Base-by-base conservation (phyloP, 2,797 vertebrate species). In the Siniperca undulata region DNA sequence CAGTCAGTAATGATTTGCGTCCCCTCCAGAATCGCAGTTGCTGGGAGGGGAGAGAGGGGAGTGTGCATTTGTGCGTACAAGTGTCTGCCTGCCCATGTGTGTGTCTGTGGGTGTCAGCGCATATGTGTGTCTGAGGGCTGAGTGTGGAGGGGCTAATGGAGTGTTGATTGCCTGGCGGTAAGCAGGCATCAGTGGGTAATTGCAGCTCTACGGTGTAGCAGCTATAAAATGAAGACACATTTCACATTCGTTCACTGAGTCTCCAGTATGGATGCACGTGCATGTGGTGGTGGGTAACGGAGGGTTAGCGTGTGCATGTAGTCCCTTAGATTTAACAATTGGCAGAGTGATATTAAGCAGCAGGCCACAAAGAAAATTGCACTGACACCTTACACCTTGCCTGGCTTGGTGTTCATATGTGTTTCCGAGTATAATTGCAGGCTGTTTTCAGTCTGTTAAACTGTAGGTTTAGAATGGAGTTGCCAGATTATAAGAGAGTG, bases 151-250 rank as follows among this genome's bases (percentile, higher is more conserved):
- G 90, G 91, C 93, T 96, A 96, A 96, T 96, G 95, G 95, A 93
- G 89, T 91, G 89, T 90, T 95, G 95, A 95, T 96, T 96, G 95
- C 94, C 92, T 90, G 91, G 92, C 91, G 71, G 93, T 94, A 93
- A 95, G 92, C 94, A 94, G 94, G 91, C 93, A 93, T 93, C 93
- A 91, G 87, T 87, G 90, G 92, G 93, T 95, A 95, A 96, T 96
- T 95, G 94, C 92, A 81, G 93, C 85, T 91, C 88, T 84, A 91
- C 78, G 83, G 90, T 92, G 87, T 90, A 93, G 93, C 90, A 83
- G 89, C 93, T 94, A 90, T 83, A 90, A 94, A 95, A 95, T 91
- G 90, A 91, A 94, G 89, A 92, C 81, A 48, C 90, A 83, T 92
- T 92, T 92, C 88, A 85, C 83, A 87, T 93, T 93, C 77, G 69